Base-by-base conservation (phyloP, 2,113 vertebrate species). In the Pedetes capensis region DNA sequence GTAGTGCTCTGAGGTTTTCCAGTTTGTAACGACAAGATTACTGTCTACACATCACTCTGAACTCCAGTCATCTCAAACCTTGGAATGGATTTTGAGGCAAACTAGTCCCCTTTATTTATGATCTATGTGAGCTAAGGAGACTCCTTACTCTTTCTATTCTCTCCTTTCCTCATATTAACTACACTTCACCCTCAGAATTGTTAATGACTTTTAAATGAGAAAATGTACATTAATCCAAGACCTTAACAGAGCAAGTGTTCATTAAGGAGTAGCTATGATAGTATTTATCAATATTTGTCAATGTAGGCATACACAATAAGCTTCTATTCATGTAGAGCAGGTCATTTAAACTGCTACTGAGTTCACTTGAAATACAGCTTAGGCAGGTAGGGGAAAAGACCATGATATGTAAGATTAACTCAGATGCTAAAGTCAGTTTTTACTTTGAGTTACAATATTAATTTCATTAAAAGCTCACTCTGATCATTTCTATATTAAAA, bases 171-270 rank as follows among this genome's bases (percentile, higher is more conserved):
- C 32, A 79, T 6, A 44, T 89, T 86, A 81, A 78, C 82, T 42
- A 66, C 5, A 89, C 8, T 37, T 80, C 59, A 72, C 10, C 82
- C 57, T 93, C 49, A 39, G 57, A 74, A 89, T 5, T 51, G 2
- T 10, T 93, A 72, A 59, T 69, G 61, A 57, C n/a, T 84, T 92
- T 90, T 63, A 76, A 89, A 39, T 79, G 87, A 91, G 61, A 92
- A 85, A 78, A 94, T 74, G 3, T 25, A 83, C 51, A 5, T 12
- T 20, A 87, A 81, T 51, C 3, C n/a, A 87, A 86, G 39, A 13
- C 10, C 2, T 44, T 89, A 61, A 5, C n/a, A 86, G 39, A 71
- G 5, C n/a, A 74, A 64, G 27, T 47, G 8, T 1, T 66, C n/a
- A 84, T 49, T 75, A 80, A 91, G 22, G 37, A 63, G 3, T 47